A percentile compares a stretch with the other conserved stretches of the same genome.
Conservation (phyloP, 1,140 invertebrate species). For the Bombus ignitus region DNA sequence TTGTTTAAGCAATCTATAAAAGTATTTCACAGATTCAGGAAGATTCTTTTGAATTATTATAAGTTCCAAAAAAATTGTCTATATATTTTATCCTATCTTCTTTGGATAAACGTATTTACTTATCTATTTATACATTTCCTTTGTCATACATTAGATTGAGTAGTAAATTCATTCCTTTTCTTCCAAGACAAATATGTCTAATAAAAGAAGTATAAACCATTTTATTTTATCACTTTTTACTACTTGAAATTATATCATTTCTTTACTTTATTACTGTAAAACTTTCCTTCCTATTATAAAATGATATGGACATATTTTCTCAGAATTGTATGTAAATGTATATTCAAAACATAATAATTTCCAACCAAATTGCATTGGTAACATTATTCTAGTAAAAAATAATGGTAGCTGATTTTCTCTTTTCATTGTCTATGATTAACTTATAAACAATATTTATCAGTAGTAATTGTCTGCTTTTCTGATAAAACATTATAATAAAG, state of each 20-base stretch:
- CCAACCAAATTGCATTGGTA: neutral
- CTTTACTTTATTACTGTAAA: neutral
- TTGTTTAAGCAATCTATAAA: neutral
- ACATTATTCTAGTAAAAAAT: neutral
- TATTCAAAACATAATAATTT: neutral
- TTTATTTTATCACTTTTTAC: neutral
- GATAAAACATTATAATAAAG: neutral
- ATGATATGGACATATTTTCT: neutral
- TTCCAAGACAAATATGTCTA: neutral
- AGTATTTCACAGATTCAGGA: neutral
- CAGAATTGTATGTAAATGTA: too few relatives aligned
- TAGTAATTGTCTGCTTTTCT: neutral
- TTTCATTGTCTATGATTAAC: neutral
- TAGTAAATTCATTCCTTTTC: neutral
- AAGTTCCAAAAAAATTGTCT: neutral
- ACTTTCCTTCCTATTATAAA: neutral
- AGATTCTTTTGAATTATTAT: neutral
- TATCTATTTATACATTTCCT: neutral
- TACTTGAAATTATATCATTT: too few relatives aligned
- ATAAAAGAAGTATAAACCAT: neutral
- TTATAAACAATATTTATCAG: neutral
- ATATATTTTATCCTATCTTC: neutral
- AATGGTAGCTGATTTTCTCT: neutral
- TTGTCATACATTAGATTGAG: neutral
- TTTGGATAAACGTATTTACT: neutral